These are phyloP conservation scores for Lasioglossum zephyrum DNA, from an alignment of 2,888 invertebrate species.

Conservation along the genomic window DNA sequence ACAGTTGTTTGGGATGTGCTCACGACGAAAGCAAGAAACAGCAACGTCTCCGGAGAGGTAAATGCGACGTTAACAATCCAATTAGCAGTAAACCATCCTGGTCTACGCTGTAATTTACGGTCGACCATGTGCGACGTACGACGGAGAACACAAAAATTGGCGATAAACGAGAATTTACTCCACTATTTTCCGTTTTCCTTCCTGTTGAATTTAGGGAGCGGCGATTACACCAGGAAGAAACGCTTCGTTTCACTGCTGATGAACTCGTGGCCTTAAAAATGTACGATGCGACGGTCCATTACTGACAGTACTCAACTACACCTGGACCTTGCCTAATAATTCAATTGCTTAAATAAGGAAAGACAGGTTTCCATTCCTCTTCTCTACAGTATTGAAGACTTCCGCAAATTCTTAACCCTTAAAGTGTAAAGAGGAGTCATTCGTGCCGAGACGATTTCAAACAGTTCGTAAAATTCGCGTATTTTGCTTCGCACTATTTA, in stretches of 20 bases:
- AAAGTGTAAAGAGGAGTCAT: too few relatives aligned
- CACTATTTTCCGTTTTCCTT: background rate
- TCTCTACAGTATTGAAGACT: background rate
- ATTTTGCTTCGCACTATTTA: too few relatives aligned
- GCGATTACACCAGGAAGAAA: background rate
- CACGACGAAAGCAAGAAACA: constrained; percentile 39
- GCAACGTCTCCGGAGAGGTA: constrained; percentile 61
- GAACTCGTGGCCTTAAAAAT: background rate
- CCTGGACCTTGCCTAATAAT: background rate
- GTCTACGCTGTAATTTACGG: constrained; percentile 74
- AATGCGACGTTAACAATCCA: constrained; percentile 81
- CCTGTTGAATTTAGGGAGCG: background rate
- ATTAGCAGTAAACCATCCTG: constrained; percentile 81
- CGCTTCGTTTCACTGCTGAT: background rate
- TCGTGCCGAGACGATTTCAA: too few relatives aligned
- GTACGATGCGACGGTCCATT: background rate
- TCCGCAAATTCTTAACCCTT: background rate
- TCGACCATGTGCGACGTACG: constrained; percentile 58
- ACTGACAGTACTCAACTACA: background rate
- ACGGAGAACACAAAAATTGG: background rate
- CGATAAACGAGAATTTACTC: background rate
- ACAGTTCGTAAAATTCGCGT: too few relatives aligned
- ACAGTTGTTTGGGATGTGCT: background rate
- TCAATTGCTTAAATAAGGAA: background rate
- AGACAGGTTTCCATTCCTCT: background rate